A percentile compares a stretch with the other conserved stretches of the same genome.
phyloP scores from a whole-genome alignment of 1,140 invertebrate genomes.

The Anastatus disparis region DNA sequence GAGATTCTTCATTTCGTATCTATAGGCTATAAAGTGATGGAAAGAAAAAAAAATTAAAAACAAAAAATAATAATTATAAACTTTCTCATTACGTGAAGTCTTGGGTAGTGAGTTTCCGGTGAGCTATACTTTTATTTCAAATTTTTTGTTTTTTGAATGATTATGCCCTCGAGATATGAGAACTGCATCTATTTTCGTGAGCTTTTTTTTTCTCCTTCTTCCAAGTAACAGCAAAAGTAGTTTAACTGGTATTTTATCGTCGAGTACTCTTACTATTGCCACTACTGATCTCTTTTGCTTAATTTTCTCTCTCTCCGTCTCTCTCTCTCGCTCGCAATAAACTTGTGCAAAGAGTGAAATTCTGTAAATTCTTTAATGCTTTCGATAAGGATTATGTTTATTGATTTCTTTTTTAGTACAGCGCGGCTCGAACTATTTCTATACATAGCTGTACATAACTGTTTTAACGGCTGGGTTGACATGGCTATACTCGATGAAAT shows the following conservation, averaged over 20 bases:
- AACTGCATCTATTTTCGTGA: background rate
- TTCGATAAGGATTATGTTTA: conserved; percentile 4
- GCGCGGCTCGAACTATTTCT: background rate
- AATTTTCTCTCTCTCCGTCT: too few species aligned
- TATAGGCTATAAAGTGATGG: too few species aligned
- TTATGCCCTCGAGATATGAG: background rate
- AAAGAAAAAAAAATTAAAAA: background rate
- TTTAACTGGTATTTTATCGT: conserved; percentile 20
- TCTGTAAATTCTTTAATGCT: background rate
- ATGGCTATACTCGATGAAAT: too few species aligned
- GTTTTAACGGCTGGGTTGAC: too few species aligned
- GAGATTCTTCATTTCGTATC: background rate
- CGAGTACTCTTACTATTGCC: background rate
- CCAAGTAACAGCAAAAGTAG: background rate
- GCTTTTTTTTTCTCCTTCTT: background rate
- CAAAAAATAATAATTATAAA: conserved; percentile 16
- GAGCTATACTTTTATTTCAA: conserved; percentile 9
- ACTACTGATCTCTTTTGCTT: background rate
- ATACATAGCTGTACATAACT: too few species aligned
- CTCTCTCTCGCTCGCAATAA: too few species aligned
- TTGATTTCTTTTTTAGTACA: background rate
- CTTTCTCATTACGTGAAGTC: conserved; percentile 25
- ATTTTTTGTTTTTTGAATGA: conserved; percentile 14
- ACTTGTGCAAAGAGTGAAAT: background rate
- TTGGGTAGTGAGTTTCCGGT: conserved; percentile 16